These are phyloP conservation scores for Gavialis gangeticus DNA, from an alignment of 2,113 vertebrate species.

Conservation along the genomic window DNA sequence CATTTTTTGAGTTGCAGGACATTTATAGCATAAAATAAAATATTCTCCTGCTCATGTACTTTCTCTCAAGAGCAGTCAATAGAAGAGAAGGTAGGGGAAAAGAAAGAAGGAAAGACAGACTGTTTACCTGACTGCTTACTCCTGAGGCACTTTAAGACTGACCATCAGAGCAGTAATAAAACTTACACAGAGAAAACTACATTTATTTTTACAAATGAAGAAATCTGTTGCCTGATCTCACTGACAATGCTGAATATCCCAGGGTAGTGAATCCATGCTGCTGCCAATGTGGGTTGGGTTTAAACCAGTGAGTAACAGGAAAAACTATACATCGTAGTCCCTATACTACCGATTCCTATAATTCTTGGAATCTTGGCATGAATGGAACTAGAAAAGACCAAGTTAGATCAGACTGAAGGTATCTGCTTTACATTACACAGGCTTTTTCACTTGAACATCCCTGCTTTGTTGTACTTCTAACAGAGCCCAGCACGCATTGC, in stretches of 20 bases:
- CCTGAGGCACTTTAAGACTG: neutral
- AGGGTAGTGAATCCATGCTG: too few species aligned
- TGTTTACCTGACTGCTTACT: neutral
- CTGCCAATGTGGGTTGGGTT: neutral
- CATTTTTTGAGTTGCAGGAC: neutral
- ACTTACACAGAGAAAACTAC: neutral
- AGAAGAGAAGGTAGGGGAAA: neutral
- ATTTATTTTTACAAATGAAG: neutral
- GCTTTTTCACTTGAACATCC: neutral
- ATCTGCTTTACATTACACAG: neutral
- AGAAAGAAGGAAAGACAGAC: too few species aligned
- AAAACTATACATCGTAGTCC: neutral
- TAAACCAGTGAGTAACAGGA: neutral
- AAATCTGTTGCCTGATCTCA: neutral
- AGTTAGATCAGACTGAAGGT: neutral
- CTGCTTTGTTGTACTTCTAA: neutral
- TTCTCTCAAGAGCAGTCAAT: neutral
- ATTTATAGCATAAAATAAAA: neutral
- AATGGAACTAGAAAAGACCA: neutral
- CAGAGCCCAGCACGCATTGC: neutral
- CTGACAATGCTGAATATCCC: neutral
- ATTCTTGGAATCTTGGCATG: neutral
- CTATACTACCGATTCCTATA: fast-evolving
- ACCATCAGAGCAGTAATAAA: neutral
- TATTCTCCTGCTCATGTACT: neutral